Conservation (phyloP, 2,113 vertebrate genomes). For the Anguilla rostrata region DNA sequence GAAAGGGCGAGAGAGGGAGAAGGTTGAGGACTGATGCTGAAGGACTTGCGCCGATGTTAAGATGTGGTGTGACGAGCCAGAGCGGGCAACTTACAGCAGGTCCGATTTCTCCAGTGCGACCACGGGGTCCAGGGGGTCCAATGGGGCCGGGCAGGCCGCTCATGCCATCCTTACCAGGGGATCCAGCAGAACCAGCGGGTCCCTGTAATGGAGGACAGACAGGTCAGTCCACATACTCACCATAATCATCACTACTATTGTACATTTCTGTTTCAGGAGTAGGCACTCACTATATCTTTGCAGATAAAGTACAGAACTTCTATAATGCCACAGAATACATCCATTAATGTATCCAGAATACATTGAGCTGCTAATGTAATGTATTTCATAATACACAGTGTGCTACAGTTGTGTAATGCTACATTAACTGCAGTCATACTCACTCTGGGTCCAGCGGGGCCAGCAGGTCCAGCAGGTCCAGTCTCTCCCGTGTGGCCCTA, state of each 20-base stretch:
- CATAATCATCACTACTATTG: neutral
- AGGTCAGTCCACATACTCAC: neutral
- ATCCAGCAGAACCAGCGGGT: constrained; percentile 81
- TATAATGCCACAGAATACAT: no score
- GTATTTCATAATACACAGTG: neutral
- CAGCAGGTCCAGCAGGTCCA: constrained; percentile 90
- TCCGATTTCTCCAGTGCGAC: constrained; percentile 90
- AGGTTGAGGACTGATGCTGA: constrained; percentile 14
- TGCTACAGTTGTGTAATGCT: neutral
- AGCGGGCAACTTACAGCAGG: constrained; percentile 76
- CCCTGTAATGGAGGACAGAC: constrained; percentile 65
- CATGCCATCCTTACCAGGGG: constrained; percentile 91
- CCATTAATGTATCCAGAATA: no score
- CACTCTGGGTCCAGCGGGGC: constrained; percentile 89
- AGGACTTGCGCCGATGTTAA: no score
- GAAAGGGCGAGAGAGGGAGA: constrained; percentile 17
- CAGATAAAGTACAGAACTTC: no score
- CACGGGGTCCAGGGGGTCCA: constrained; percentile 92
- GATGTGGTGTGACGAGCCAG: no score
- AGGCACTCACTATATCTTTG: no score
- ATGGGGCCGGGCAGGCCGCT: constrained; percentile 90
- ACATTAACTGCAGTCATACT: constrained; percentile 53
- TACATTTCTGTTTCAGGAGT: no score
- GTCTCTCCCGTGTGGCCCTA: constrained; percentile 88
- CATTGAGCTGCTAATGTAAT: no score